Percentiles rank a stretch among this genome's conserved stretches.
phyloP scores from a whole-genome alignment of 1,140 invertebrate genomes.

The Apis mellifera region DNA sequence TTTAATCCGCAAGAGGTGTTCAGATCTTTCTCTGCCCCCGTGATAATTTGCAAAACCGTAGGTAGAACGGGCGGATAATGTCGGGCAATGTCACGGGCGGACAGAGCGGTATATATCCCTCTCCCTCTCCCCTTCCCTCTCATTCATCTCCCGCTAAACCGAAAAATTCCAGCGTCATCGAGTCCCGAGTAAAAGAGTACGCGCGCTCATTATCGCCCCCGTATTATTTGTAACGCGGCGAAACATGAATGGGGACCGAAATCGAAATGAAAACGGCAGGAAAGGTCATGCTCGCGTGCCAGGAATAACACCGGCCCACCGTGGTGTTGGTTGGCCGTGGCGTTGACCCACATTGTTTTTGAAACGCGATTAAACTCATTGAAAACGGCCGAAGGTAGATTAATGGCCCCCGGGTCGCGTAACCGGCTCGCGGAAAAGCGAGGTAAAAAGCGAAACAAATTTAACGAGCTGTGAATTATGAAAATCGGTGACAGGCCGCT shows the following conservation, averaged over 20 bases:
- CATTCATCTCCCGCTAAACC: constrained; percentile 10
- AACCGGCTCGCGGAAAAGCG: constrained; percentile 58
- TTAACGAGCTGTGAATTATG: constrained; percentile 80
- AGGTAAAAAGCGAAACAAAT: constrained; percentile 75
- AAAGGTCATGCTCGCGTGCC: constrained; percentile 65
- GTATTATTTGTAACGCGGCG: constrained; percentile 51
- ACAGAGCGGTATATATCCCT: neutral
- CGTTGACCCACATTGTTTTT: constrained; percentile 75
- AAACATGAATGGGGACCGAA: constrained; percentile 66
- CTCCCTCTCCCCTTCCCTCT: neutral
- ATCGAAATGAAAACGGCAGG: constrained; percentile 70
- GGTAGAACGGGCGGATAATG: neutral
- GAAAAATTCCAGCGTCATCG: constrained; percentile 33
- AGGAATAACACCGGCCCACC: constrained; percentile 56
- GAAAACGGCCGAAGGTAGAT: constrained; percentile 76
- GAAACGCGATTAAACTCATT: constrained; percentile 75
- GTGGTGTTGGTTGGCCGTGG: constrained; percentile 52
- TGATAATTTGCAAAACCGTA: neutral
- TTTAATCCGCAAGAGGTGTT: neutral
- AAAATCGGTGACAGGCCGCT: constrained; percentile 76
- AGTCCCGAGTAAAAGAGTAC: constrained; percentile 31
- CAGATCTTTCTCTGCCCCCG: neutral
- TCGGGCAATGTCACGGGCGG: constrained; percentile 20
- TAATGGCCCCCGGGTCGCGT: constrained; percentile 67
- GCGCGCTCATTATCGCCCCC: constrained; percentile 56